Evolutionary conservation across 2,797 vertebrate genomes (phyloP).

Genomic region (Petrocephalus sullivani): DNA sequence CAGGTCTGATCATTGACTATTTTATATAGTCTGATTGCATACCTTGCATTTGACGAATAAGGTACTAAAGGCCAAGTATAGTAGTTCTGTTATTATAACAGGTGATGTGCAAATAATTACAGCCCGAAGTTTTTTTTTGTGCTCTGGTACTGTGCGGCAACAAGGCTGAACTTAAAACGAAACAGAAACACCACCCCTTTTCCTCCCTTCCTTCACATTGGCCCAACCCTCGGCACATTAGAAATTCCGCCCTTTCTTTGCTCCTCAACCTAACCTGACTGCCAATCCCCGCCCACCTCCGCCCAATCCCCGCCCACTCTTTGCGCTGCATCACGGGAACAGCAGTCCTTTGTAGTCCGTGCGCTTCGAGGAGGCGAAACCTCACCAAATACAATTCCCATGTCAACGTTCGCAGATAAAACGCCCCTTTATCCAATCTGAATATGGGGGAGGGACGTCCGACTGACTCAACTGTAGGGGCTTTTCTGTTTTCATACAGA

Average conservation of each 20-base stretch:
- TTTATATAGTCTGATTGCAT: not conserved
- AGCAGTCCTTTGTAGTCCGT: constrained; percentile 43
- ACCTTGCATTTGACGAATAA: not conserved
- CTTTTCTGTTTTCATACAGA: not conserved
- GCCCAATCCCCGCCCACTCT: not conserved
- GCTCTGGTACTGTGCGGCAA: not conserved
- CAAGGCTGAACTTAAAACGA: not conserved
- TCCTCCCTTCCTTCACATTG: constrained; percentile 58
- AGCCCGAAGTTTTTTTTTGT: not conserved
- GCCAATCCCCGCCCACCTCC: constrained; percentile 28
- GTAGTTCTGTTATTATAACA: not conserved
- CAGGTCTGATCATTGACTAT: not conserved
- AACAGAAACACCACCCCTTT: not conserved
- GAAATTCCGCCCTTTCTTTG: constrained; percentile 58
- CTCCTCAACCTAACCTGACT: constrained; percentile 63
- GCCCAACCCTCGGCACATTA: constrained; percentile 63
- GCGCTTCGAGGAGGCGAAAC: constrained; percentile 44
- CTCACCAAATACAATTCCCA: constrained; percentile 70
- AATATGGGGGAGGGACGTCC: constrained; percentile 72
- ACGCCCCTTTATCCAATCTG: constrained; percentile 63
- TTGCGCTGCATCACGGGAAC: constrained; percentile 47
- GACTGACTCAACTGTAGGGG: constrained; percentile 56
- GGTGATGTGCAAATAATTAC: not conserved
- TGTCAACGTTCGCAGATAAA: constrained; percentile 55
- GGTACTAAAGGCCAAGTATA: not conserved